These are phyloP conservation scores for Lycodopsis pacificus DNA, from an alignment of 2,797 vertebrate genomes.

Conservation along the genomic window DNA sequence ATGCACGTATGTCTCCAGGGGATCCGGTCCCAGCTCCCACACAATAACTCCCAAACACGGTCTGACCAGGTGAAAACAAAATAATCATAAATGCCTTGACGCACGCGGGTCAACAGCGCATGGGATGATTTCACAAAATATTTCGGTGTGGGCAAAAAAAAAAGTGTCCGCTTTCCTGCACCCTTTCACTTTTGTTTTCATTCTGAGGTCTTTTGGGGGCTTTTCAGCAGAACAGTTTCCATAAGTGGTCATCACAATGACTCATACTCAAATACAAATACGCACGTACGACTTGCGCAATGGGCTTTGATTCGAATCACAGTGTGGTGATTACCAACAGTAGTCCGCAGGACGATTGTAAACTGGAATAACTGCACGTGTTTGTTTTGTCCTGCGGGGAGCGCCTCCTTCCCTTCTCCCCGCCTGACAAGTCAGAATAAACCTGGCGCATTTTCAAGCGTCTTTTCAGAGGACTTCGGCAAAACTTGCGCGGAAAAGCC, in stretches of 20 bases:
- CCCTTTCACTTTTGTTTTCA: slow-evolving; percentile 67
- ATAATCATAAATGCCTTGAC: slow-evolving; percentile 34
- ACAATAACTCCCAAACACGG: slow-evolving; percentile 3
- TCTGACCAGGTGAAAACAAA: neutral
- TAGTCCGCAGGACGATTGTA: slow-evolving; percentile 21
- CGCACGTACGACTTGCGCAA: slow-evolving; percentile 29
- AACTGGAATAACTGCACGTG: slow-evolving; percentile 48
- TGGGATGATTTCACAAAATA: neutral
- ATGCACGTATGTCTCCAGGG: slow-evolving; percentile 23
- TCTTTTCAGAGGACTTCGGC: slow-evolving; percentile 39
- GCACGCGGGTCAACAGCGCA: slow-evolving; percentile 37
- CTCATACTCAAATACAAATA: slow-evolving; percentile 28
- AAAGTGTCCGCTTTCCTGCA: slow-evolving; percentile 13
- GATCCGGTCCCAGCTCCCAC: slow-evolving; percentile 2
- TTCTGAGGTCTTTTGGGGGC: neutral
- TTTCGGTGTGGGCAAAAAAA: slow-evolving; percentile 1
- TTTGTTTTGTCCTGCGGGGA: slow-evolving; percentile 11
- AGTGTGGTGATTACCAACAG: neutral
- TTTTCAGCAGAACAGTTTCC: slow-evolving; percentile 19
- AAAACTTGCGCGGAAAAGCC: slow-evolving; percentile 64
- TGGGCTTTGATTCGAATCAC: slow-evolving; percentile 6
- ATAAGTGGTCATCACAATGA: slow-evolving; percentile 35
- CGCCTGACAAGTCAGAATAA: slow-evolving; percentile 16
- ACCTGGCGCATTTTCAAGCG: slow-evolving; percentile 14
- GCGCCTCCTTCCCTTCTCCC: neutral